Evolutionary conservation across 2,113 vertebrate genomes (phyloP), one percentile per base, ranked within the genome.

Genomic region (Heterotilapia buettikoferi): DNA sequence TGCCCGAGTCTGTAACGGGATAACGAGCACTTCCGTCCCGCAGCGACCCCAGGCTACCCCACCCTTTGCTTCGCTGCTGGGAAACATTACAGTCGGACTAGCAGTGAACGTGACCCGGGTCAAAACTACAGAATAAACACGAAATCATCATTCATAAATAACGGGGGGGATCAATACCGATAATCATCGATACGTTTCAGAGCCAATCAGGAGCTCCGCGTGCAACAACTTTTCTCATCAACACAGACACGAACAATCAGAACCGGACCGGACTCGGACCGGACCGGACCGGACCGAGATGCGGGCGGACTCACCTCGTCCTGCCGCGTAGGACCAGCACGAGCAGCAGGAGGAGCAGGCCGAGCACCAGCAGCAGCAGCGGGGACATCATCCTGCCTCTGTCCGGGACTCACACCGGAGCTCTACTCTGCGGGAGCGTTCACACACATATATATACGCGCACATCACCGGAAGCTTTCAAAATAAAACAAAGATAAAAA

Each of bases 211-310:
- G 18, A 36, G 31, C 31, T 63, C 31, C 31, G 59, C 59, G 18
- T 3, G 61, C 61, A n/a, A 0, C 61, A 66, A n/a, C 31, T 66
- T 66, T 66, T 66, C 0, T 66, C 61, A 36, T 36, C 61, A 66
- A 21, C 63, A 68, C 68, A 47, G 24, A 43, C 66, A 14, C n/a
- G 5, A 45, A 47, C 16, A 0, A 47, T 1, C 29, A 26, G n/a
- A 33, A 3, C 61, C 18, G 14, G n/a, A n/a, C n/a, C n/a, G n/a
- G n/a, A n/a, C n/a, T n/a, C n/a, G n/a, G n/a, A n/a, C 54, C 21
- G 52, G 0, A 0, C 12, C 21, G 21, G 0, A 1, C 2, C 78
- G 9, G 0, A 1, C 14, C 12, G 53, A 19, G 18, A 1, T 5
- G 5, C 40, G 54, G 66, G 19, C 5, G 21, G 14, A 86, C 84